phyloP scores from a whole-genome alignment of 1,140 invertebrate species.

The Zaprionus africanus region DNA sequence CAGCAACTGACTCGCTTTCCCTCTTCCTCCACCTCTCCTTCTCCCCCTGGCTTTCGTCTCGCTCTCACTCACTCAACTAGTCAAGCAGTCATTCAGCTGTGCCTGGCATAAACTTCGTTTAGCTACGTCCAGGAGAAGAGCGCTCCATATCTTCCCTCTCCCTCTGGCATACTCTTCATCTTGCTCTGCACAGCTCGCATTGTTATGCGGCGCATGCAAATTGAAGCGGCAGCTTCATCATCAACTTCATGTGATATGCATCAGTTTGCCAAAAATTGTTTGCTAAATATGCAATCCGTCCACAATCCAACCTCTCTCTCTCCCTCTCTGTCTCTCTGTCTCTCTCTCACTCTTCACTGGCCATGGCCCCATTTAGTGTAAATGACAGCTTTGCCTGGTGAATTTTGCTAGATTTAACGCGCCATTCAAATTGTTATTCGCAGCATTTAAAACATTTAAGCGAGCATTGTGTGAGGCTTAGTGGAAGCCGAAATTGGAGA shows the following conservation, averaged over 20 bases:
- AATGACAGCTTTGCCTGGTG: neutral
- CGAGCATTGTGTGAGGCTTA: slow-evolving; percentile 7
- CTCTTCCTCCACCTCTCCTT: neutral
- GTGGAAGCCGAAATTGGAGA: neutral
- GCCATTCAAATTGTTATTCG: slow-evolving; percentile 18
- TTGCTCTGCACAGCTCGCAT: slow-evolving; percentile 35
- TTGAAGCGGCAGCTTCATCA: slow-evolving; percentile 54
- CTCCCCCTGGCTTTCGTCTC: neutral
- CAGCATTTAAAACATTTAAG: slow-evolving; percentile 17
- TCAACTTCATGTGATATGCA: slow-evolving; percentile 72
- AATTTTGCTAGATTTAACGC: slow-evolving; percentile 25
- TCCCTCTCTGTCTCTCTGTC: neutral
- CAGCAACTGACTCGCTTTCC: slow-evolving; percentile 42
- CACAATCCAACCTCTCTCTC: neutral
- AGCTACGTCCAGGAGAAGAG: slow-evolving; percentile 24
- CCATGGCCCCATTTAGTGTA: slow-evolving; percentile 14
- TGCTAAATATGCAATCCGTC: slow-evolving; percentile 58
- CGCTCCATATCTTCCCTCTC: slow-evolving; percentile 1
- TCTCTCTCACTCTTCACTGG: neutral
- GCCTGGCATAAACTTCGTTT: slow-evolving; percentile 63
- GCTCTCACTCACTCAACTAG: slow-evolving; percentile 31
- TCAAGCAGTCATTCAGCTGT: slow-evolving; percentile 15
- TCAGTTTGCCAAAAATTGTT: slow-evolving; percentile 64
- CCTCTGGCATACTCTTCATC: neutral
- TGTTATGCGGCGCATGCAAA: slow-evolving; percentile 77